Base-by-base conservation (phyloP, 2,113 vertebrate species). In the Scatophagus argus region DNA sequence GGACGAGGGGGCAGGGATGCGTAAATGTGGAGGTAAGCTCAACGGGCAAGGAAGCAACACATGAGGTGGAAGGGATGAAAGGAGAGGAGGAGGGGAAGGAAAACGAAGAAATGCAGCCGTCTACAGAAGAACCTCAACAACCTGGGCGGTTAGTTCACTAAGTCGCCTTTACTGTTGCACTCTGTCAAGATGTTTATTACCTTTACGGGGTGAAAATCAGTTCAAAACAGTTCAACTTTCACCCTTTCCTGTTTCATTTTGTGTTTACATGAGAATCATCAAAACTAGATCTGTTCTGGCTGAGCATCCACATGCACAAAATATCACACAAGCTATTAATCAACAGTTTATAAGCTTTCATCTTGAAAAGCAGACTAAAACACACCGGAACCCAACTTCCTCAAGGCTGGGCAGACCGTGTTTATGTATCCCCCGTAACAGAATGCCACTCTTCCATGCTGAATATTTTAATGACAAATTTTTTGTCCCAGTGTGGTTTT, bases 71-170 rank as follows among this genome's bases (percentile, higher is more conserved):
- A 64, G 69, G 64, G 83, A 81, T 70, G 41, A 81, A 77, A 77
- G 78, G 79, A 49, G 67, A 84, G 51, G 82, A 87, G 59, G 74
- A 84, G 49, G 69, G 32, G 11, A 76, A 67, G 25, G 70, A 82
- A 31, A 73, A 78, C 38, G 82, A 86, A 70, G 85, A 77, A 25
- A 62, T 16, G 60, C 79, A 67, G 25, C 51, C 23, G 4, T 54
- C 73, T 13, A 63, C 83, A 25, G 69, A 77, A 36, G 74, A 82
- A 32, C 56, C 72, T 63, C 75, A 75, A 66, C 81, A 66, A 74
- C 47, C 65, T 73, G 87, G 56, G 34, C 41, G 88, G 92, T 93
- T 52, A 84, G 92, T 87, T 36, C 43, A 76, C 55, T 52, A 29
- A 43, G 27, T 65, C 59, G 39, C 47, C 27, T 23, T 23, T 34